These are phyloP conservation scores for Drosophila multiciliata DNA, from an alignment of 2,888 invertebrate genomes.

Conservation along the genomic window DNA sequence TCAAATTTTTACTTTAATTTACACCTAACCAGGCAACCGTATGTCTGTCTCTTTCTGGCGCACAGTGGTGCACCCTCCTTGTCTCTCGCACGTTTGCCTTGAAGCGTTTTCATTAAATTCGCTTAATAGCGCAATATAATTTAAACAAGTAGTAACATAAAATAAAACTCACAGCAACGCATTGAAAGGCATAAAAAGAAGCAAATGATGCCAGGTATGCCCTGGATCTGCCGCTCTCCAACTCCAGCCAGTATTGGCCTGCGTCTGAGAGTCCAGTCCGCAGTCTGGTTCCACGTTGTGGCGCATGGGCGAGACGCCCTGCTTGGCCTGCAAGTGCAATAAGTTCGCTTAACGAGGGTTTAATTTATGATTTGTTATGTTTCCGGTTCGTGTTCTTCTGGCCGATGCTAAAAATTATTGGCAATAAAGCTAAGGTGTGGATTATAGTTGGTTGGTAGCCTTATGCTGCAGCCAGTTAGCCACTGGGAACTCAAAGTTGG, in stretches of 20 bases:
- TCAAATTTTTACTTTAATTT: constrained; percentile 74
- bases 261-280: constrained; percentile 6
- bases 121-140: constrained; percentile 83
- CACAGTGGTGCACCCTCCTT: constrained; percentile 4
- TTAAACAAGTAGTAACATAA: constrained; percentile 81
- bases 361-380: constrained; percentile 85
- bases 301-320: constrained; percentile 72
- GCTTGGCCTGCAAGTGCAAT: constrained; percentile 70
- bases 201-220: constrained; percentile 67
- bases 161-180: constrained; percentile 81
- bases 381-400: constrained; percentile 82
- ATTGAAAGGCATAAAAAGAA: constrained; percentile 71
- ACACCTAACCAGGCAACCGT: constrained; percentile 71
- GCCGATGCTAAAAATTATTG: constrained; percentile 75
- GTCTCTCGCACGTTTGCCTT: constrained; percentile 55
- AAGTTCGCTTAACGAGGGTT: constrained; percentile 84
- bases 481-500: constrained; percentile 36
- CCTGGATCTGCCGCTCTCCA: constrained; percentile 3
- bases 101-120: constrained; percentile 83
- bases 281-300: constrained; percentile 55
- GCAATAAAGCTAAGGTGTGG: constrained; percentile 80
- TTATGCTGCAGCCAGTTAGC: constrained; percentile 29
- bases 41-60: constrained; percentile 5
- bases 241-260: constrained; percentile 8
- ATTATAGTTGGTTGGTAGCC: constrained; percentile 76